Base-by-base conservation (phyloP, 2,113 vertebrate species). In the Amblyopsis rosae region DNA sequence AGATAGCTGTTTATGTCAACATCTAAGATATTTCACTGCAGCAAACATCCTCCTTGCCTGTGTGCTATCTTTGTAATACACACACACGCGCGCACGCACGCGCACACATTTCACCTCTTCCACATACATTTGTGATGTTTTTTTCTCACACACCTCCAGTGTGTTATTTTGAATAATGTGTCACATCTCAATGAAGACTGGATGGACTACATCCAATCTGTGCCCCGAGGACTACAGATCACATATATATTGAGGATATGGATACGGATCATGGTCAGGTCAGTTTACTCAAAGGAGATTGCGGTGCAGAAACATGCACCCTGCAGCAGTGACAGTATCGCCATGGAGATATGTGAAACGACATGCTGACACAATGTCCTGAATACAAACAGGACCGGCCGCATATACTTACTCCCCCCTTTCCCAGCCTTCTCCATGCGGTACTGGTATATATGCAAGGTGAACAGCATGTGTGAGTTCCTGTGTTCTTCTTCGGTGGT, bases 391-490 rank as follows among this genome's bases (percentile, higher is more conserved):
- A 41, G 3, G 35, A 41, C 5, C 4, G n/a, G 32, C 26, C 16
- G 0, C 8, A 11, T 0, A 0, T 9, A 92, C 97, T 96, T 90
- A 98, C 97, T 99, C 86, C 96, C 96, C 0, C 96, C 98, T 79
- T 98, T 99, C 46, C 96, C 93, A 0, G 93, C 96, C 88, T 99
- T 99, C 84, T 99, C 97, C 96, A 98, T 98, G 60, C 97, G 95
- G 86, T 99, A 99, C 92, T 98, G 96, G 87, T 99, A 99, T 86
- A 99, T 94, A 89, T 99, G 97, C 76, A 99, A 89, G 0, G 98
- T 99, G 88, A 99, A 99, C 78, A 99, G 94, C 98, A 99, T 99
- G 91, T 99, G 98, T 0, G 97, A 98, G 91, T 95, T 99, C 16
- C 97, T 93, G 35, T 95, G 96, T 65, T 97, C 96, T 7, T 98